A percentile compares a stretch with the other conserved stretches of the same genome.
phyloP scores from a whole-genome alignment of 2,113 vertebrate species.

The Etheostoma spectabile region DNA sequence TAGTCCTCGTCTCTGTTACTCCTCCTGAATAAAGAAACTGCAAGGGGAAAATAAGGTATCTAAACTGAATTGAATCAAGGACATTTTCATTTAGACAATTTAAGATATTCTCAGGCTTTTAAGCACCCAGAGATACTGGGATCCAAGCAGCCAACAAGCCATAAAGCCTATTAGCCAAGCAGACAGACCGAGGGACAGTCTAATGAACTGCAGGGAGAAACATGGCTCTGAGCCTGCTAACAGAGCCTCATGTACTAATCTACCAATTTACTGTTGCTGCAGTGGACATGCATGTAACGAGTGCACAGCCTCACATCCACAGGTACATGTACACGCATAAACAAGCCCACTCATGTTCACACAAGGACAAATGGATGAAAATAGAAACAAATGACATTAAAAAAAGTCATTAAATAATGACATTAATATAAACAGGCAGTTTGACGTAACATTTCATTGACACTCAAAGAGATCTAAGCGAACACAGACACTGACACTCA shows the following conservation, averaged over 20 bases:
- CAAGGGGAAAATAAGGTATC: conserved; percentile 24
- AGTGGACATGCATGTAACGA: conserved; percentile 15
- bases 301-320: conserved; percentile 4
- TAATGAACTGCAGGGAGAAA: conserved; percentile 65
- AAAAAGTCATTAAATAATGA: conserved; percentile 37
- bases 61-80: conserved; percentile 36
- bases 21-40: conserved; percentile 32
- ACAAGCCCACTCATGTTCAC: background rate
- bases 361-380: conserved; percentile 3
- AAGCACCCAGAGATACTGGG: conserved; percentile 49
- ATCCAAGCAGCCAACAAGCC: conserved; percentile 56
- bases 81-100: conserved; percentile 67
- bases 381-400: conserved; percentile 27
- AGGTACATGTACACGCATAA: background rate
- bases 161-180: conserved; percentile 62
- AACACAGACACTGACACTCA: conserved; percentile 39
- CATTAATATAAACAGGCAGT: conserved; percentile 49
- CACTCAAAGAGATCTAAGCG: conserved; percentile 48
- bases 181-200: conserved; percentile 54
- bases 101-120: conserved; percentile 60
- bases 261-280: conserved; percentile 1
- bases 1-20: conserved; percentile 30
- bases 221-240: conserved; percentile 47
- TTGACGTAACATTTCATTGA: conserved; percentile 49
- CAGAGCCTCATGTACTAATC: conserved; percentile 48